phyloP scores from a whole-genome alignment of 2,113 vertebrate genomes.

The Dromaius novaehollandiae region DNA sequence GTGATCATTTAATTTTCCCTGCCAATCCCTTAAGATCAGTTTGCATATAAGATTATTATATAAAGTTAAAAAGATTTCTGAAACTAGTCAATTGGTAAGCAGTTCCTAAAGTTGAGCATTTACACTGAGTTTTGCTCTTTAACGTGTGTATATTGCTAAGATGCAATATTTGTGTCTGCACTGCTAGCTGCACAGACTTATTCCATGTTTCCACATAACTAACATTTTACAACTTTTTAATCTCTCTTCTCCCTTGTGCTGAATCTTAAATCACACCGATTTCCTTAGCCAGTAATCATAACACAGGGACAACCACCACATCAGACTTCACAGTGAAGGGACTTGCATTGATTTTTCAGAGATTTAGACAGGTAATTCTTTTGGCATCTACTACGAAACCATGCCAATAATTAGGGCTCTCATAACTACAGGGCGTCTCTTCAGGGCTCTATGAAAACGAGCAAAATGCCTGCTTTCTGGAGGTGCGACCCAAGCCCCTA shows the following conservation, averaged over 20 bases:
- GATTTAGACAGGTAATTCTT: neutral
- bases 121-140: neutral
- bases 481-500: neutral
- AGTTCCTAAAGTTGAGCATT: neutral
- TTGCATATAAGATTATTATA: neutral
- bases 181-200: neutral
- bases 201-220: neutral
- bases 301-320: neutral
- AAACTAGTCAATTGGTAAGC: neutral
- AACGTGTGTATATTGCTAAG: neutral
- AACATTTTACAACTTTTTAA: neutral
- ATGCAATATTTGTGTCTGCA: rapidly evolving
- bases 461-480: neutral
- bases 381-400: neutral
- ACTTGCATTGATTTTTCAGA: neutral
- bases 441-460: neutral
- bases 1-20: neutral
- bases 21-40: neutral
- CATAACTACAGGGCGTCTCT: neutral
- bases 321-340: neutral
- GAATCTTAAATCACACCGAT: neutral
- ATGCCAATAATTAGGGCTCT: neutral
- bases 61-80: neutral
- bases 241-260: neutral
- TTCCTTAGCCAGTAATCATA: neutral